A percentile compares a stretch with the other conserved stretches of the same genome.
Evolutionary conservation across 2,113 vertebrate species (phyloP).

Genomic region (Notothenia coriiceps): DNA sequence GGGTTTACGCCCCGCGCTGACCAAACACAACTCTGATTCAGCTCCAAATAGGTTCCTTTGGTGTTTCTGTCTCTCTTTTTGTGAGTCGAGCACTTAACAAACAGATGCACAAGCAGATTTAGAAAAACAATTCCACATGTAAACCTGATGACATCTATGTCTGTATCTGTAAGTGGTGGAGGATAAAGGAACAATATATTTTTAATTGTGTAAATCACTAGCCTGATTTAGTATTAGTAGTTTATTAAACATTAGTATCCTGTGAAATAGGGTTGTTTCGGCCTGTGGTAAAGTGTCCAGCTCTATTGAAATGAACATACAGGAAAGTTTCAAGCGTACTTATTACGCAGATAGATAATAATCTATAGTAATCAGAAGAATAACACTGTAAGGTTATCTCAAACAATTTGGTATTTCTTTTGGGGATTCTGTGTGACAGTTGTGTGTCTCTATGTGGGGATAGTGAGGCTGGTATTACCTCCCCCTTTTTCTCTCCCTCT

Average conservation of each 20-base stretch:
- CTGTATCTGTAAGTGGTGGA: background rate
- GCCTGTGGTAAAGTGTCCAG: background rate
- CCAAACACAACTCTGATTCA: constrained; percentile 62
- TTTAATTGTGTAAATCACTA: background rate
- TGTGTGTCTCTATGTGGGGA: constrained; percentile 46
- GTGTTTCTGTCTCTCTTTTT: constrained; percentile 23
- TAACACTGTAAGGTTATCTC: background rate
- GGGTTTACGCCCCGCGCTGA: constrained; percentile 52
- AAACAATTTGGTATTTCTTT: background rate
- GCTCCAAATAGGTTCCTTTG: constrained; percentile 50
- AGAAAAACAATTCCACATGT: background rate
- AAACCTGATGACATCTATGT: background rate
- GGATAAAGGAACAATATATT: background rate
- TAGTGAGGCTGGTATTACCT: constrained; percentile 8
- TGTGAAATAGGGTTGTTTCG: background rate
- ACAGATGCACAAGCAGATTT: background rate
- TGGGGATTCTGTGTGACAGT: constrained; percentile 23
- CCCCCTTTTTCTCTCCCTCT: constrained; percentile 26
- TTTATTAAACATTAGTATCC: background rate
- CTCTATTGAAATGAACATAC: background rate
- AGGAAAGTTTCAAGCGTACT: background rate
- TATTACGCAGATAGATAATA: background rate
- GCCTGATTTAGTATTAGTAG: background rate
- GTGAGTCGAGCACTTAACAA: constrained; percentile 1
- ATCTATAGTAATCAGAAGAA: background rate